Base-by-base conservation (phyloP, 2,888 invertebrate genomes). In the Cylindroiulus punctatus region DNA sequence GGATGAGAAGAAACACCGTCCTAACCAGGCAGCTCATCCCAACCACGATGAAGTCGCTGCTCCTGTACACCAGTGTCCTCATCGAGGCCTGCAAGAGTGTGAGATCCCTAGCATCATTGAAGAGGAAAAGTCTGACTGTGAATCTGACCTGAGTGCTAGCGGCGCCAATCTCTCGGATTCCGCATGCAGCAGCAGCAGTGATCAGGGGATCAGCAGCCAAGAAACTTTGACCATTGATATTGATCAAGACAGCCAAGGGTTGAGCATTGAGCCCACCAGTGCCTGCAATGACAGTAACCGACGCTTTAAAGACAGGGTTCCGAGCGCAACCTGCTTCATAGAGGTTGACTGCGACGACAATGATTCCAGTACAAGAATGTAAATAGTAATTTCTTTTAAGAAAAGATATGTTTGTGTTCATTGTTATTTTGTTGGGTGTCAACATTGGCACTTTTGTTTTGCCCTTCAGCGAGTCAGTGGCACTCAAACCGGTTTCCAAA, bases 121-220 rank as follows among this genome's bases (percentile, higher is more conserved):
- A 84, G 84, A 84, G 17, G 83, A 83, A 7, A 42, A 47, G 32
- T 83, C 83, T 2, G 84, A 84, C 30, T 47, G 52, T 22, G 47
- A 47, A 19, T 47, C 84, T 52, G 32, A 36, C 30, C n/a, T 52
- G 26, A 36, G 36, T 36, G 84, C 36, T 12, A 52, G 52, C 19
- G 44, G n/a, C 0, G 44, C 40, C n/a, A 83, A 83, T 44, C 40
- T 83, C 10, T 84, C 84, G 12, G 42, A 42, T 26, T 42, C 42
- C 4, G n/a, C 10, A 2, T 14, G 44, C 17, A 36, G 47, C 8
- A n/a, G n/a, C 19, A 84, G 84, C 30, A 47, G 52, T 57, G 84
- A 84, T n/a, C 47, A 47, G 14, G 84, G 57, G 14, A 57, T 57
- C n/a, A 84, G 84, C 84, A 84, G 84, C 52, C 84, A 57, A 52